These are phyloP conservation scores for Synergus gifuensis DNA, from an alignment of 2,888 invertebrate genomes.

Conservation along the genomic window DNA sequence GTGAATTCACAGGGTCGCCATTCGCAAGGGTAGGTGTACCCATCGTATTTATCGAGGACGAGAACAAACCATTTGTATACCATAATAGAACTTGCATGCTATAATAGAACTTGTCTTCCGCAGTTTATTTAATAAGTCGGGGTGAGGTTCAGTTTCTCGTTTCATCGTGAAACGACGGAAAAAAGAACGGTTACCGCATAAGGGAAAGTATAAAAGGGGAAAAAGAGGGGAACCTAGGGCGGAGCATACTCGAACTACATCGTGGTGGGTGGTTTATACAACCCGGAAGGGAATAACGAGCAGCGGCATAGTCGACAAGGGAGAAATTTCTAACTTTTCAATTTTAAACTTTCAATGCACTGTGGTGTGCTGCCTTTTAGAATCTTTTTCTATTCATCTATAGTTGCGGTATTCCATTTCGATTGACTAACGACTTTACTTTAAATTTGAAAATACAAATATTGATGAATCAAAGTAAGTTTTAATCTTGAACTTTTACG, in stretches of 20 bases:
- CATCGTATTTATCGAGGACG: constrained; percentile 17
- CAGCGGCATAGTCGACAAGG: constrained; percentile 19
- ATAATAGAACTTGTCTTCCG: constrained; percentile 40
- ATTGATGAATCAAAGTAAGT: too few relatives aligned
- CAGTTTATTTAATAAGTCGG: constrained; percentile 61
- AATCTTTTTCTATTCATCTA: constrained; percentile 27
- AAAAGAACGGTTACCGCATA: constrained; percentile 56
- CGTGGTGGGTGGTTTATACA: constrained; percentile 57
- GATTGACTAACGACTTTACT: not conserved
- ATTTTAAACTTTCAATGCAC: constrained; percentile 32
- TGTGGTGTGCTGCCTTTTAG: not conserved
- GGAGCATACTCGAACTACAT: constrained; percentile 55
- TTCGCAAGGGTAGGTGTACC: constrained; percentile 14
- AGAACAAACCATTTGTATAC: constrained; percentile 41
- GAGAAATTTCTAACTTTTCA: constrained; percentile 40
- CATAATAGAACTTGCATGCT: constrained; percentile 29
- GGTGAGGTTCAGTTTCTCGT: constrained; percentile 61
- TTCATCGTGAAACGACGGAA: constrained; percentile 46
- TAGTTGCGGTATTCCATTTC: not conserved
- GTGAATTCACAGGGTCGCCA: not conserved
- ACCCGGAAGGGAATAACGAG: constrained; percentile 55
- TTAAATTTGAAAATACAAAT: not conserved
- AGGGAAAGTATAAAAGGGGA: constrained; percentile 47
- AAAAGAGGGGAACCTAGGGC: constrained; percentile 48
- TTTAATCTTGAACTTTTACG: too few relatives aligned